These are phyloP conservation scores for Chondrilla cf. caribensis DNA, from an alignment of 37 sponge, comb jelly and placozoan species.

Conservation along the genomic window DNA sequence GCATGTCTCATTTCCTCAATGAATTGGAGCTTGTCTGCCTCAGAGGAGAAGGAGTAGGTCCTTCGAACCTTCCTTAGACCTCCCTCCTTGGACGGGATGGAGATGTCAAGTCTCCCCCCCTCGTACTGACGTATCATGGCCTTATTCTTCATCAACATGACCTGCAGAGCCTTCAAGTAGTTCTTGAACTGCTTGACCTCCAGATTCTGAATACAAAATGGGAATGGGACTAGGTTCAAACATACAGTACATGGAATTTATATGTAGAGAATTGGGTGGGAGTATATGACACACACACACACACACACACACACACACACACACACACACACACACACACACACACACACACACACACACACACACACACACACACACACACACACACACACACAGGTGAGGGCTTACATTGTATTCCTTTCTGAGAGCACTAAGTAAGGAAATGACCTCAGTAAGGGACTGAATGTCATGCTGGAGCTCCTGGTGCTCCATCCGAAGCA, in stretches of 20 bases:
- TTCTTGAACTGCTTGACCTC: constrained; percentile 9
- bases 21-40: not conserved
- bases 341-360: not conserved
- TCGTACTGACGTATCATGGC: constrained; percentile 36
- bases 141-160: constrained; percentile 45
- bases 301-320: not conserved
- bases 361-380: not conserved
- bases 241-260: too few relatives aligned
- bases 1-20: not conserved
- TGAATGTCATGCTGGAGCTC: constrained; percentile 50
- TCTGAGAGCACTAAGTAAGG: constrained; percentile 7
- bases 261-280: too few relatives aligned
- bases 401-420: not conserved
- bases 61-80: constrained; percentile 5
- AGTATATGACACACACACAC: not conserved
- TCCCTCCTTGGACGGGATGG: constrained; percentile 43
- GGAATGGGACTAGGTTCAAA: too few relatives aligned
- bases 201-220: not conserved
- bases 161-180: constrained; percentile 44
- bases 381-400: not conserved
- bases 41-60: constrained; percentile 8
- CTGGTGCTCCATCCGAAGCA: constrained; percentile 9
- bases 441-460: constrained; percentile 25
- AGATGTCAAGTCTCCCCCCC: constrained; percentile 55
- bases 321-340: not conserved